A percentile compares a stretch with the other conserved stretches of the same genome.
These are phyloP conservation scores for Anthoptus insignis DNA, from an alignment of 2,888 invertebrate genomes.

Conservation along the genomic window DNA sequence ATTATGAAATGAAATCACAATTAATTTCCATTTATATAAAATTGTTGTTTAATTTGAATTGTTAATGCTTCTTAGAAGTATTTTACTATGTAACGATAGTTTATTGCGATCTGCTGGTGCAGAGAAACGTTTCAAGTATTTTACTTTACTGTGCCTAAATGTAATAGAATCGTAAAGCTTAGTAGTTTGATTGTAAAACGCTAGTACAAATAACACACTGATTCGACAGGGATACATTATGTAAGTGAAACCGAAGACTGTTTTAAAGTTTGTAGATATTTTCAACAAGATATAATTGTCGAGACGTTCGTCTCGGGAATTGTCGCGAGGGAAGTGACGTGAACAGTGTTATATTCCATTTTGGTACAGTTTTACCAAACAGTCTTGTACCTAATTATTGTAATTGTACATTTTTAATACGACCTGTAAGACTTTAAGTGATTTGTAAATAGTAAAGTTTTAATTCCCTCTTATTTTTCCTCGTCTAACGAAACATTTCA, in stretches of 20 bases:
- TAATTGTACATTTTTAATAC: constrained; percentile 49
- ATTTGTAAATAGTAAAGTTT: constrained; percentile 36
- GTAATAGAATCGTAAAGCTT: constrained; percentile 58
- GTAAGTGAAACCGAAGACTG: constrained; percentile 85
- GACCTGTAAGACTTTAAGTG: constrained; percentile 29
- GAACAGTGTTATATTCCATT: constrained; percentile 75
- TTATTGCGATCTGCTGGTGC: constrained; percentile 13
- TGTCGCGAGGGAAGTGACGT: constrained; percentile 57
- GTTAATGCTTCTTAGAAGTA: constrained; percentile 51
- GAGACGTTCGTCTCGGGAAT: constrained; percentile 62
- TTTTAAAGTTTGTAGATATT: constrained; percentile 81
- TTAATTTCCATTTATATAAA: constrained; percentile 40
- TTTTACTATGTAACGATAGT: constrained; percentile 32
- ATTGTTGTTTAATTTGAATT: constrained; percentile 48
- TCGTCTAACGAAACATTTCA: constrained; percentile 23
- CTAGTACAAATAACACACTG: constrained; percentile 83
- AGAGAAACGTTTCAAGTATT: constrained; percentile 53
- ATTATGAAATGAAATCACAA: constrained; percentile 32
- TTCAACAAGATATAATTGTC: constrained; percentile 66
- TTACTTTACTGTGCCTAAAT: constrained; percentile 58
- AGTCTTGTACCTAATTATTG: constrained; percentile 74
- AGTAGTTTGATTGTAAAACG: constrained; percentile 70
- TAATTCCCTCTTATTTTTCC: constrained; percentile 36
- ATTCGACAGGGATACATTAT: constrained; percentile 81
- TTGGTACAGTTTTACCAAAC: constrained; percentile 73